Evolutionary conservation across 2,797 vertebrate species (phyloP), one percentile per base, ranked within the genome.

Genomic region (Gymnodraco acuticeps): DNA sequence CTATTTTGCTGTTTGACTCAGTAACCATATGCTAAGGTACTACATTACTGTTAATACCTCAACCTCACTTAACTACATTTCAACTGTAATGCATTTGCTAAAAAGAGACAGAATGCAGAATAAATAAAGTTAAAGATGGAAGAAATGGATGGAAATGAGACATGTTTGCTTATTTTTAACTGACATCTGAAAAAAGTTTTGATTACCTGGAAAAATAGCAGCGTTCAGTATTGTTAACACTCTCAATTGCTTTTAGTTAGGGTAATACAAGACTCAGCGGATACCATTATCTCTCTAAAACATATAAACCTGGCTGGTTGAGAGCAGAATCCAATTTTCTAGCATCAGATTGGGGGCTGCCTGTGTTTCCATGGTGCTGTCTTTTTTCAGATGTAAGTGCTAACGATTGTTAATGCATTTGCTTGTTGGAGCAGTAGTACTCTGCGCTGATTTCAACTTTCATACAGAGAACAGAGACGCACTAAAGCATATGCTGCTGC

Each of bases 161-260:
- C 19, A 55, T 14, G n/a, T 17, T 33, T 48, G 73, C 14, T 73
- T 75, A 59, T 61, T 38, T 0, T 77, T 50, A 67, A 75, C n/a
- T 53, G 33, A 62, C 45, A 46, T 55, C 33, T 58, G 55, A 0
- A 5, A 50, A 79, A 71, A 73, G 3, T 47, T 43, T n/a, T 73
- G 66, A 72, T 72, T 74, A 67, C 50, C 10, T 43, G 0, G 6
- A n/a, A 79, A 80, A 70, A 54, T 20, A 48, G 20, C 31, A 27
- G 27, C 27, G 4, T 27, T 27, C 45, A 73, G 43, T 55, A 42
- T 53, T 78, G 71, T 58, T 2, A 43, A 73, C 38, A 66, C 20
- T 61, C 59, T 78, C 73, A 78, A 80, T 75, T 16, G 33, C 64
- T 79, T 83, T 82, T 80, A 64, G 78, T 69, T 68, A 33, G 31